Evolutionary conservation across 2,113 vertebrate species (phyloP).

Genomic region (Calonectris borealis): DNA sequence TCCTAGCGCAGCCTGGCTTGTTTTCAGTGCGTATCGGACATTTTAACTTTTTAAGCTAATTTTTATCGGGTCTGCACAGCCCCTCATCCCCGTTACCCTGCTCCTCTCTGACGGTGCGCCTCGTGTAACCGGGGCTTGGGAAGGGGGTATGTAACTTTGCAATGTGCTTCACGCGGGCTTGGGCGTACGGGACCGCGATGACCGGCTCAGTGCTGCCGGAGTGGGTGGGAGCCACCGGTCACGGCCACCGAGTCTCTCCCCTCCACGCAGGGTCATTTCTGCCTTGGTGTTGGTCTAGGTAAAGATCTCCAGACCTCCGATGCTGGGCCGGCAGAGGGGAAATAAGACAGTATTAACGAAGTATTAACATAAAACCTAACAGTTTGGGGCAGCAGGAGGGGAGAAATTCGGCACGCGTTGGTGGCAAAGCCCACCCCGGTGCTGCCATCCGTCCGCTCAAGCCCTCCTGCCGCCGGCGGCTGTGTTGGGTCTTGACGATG

Average conservation of each 20-base stretch:
- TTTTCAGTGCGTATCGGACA: neutral
- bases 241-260: neutral
- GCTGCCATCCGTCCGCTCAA: accelerated
- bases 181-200: neutral
- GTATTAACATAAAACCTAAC: neutral
- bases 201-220: accelerated
- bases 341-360: conserved; percentile 24
- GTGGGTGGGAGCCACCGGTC: neutral
- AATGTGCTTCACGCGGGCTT: neutral
- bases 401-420: accelerated
- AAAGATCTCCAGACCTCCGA: neutral
- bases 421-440: neutral
- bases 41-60: conserved; percentile 18
- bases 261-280: neutral
- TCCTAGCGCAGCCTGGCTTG: neutral
- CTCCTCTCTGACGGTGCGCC: neutral
- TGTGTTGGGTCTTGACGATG: neutral
- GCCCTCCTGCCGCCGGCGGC: neutral
- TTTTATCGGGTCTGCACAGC: neutral
- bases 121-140: neutral
- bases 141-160: neutral
- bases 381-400: neutral
- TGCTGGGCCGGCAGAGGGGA: neutral
- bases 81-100: neutral
- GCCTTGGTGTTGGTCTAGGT: neutral